These are phyloP conservation scores for Drosophila nigrodunni DNA, from an alignment of 1,140 invertebrate genomes.

Conservation along the genomic window DNA sequence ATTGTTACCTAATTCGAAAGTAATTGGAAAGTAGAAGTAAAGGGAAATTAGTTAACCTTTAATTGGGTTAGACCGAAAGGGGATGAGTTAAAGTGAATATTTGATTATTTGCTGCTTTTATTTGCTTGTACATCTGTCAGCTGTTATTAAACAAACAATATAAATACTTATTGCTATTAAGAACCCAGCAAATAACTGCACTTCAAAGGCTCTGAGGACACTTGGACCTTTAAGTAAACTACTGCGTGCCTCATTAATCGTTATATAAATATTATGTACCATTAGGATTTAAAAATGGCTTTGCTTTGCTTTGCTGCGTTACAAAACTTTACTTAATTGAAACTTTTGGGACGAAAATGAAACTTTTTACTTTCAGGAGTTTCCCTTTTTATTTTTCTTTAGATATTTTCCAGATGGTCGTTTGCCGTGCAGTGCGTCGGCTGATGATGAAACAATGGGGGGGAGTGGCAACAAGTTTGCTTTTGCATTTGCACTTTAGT, in stretches of 20 bases:
- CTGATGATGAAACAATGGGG: background rate
- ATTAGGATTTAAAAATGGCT: slow-evolving; percentile 8
- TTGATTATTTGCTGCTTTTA: no score
- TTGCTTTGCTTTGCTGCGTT: background rate
- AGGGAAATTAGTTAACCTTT: no score
- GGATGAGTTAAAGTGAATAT: no score
- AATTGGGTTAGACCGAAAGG: no score
- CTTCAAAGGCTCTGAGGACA: background rate
- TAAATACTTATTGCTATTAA: background rate
- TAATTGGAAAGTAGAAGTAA: no score
- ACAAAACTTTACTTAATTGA: slow-evolving; percentile 50
- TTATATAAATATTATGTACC: slow-evolving; percentile 18
- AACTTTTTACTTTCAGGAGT: slow-evolving; percentile 44
- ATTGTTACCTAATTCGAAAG: no score
- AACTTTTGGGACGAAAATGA: slow-evolving; percentile 35
- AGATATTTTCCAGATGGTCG: slow-evolving; percentile 38
- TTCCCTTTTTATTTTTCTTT: slow-evolving; percentile 48
- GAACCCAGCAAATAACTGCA: background rate
- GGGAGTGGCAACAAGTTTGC: slow-evolving; percentile 67
- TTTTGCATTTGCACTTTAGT: slow-evolving; percentile 66
- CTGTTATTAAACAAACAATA: no score
- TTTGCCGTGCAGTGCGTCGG: background rate
- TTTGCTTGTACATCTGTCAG: no score
- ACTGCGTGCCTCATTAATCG: background rate
- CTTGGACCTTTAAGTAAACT: background rate